Evolutionary conservation across 2,888 invertebrate genomes (phyloP), one percentile per base, ranked within the genome.

Genomic region (Zelleria hepariella): DNA sequence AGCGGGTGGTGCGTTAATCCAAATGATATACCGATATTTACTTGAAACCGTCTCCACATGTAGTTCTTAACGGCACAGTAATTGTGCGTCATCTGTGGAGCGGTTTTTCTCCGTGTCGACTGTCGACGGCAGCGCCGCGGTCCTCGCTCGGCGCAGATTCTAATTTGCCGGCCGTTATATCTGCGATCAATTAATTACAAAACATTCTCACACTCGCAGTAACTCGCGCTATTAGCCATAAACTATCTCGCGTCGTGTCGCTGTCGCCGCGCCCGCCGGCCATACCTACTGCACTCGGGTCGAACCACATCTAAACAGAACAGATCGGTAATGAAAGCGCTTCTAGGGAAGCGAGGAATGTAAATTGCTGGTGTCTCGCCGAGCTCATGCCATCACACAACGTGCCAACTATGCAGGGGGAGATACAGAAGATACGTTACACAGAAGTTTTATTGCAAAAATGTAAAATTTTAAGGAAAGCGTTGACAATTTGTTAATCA

Each of bases 211-310:
- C 10, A 59, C 49, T 49, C 49, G 20, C 49, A 21, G 32, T 15
- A 42, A 26, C 18, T 20, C 32, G 32, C 55, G 18, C 21, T 32
- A 55, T 55, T 55, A 55, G 55, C 55, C 18, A 55, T 55, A 55
- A 55, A 55, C 32, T 27, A 55, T 55, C 42, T 25, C 21, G 51
- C 26, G 23, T 42, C 59, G 20, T 59, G 57, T 59, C 52, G 42
- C 32, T 55, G 55, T 55, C 55, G 8, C 21, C 24, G 53, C 52
- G 8, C 20, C 18, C 55, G 55, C 55, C 8, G 32, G 18, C 8
- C n/a, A n/a, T n/a, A n/a, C n/a, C 21, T 1, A 4, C 15, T 7
- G 24, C 23, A 24, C 49, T 20, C 51, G 5, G n/a, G n/a, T 2
- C 32, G 32, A 15, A 51, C 21, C 20, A 20, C 21, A 23, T 23